These are phyloP conservation scores for Anthonomus grandis DNA, from an alignment of 1,140 invertebrate genomes.

Conservation along the genomic window DNA sequence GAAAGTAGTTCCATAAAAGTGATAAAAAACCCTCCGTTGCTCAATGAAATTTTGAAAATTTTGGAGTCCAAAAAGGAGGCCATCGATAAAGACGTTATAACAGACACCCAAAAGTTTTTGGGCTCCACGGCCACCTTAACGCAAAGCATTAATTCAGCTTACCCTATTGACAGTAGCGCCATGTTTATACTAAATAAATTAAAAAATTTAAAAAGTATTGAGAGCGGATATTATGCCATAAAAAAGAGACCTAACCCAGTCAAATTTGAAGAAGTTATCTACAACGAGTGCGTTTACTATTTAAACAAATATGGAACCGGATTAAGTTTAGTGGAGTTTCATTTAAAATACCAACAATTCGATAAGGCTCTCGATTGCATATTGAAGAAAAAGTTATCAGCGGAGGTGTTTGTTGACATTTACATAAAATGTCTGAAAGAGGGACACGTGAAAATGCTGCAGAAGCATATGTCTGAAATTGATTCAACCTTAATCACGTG, in stretches of 20 bases:
- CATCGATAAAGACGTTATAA: slow-evolving; percentile 30
- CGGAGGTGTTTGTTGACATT: slow-evolving; percentile 69
- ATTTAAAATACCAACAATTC: slow-evolving; percentile 61
- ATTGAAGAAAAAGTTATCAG: slow-evolving; percentile 59
- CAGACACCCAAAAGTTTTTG: slow-evolving; percentile 22
- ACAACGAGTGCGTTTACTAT: slow-evolving; percentile 71
- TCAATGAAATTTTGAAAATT: slow-evolving; percentile 66
- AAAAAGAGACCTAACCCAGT: slow-evolving; percentile 13
- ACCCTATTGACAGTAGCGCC: slow-evolving; percentile 34
- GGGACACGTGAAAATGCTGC: slow-evolving; percentile 58
- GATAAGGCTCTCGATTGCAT: slow-evolving; percentile 61
- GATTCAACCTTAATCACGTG: slow-evolving; percentile 62
- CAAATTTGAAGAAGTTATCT: slow-evolving; percentile 54
- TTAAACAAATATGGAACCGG: slow-evolving; percentile 67
- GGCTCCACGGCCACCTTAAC: slow-evolving; percentile 32
- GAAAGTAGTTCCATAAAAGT: slow-evolving; percentile 42
- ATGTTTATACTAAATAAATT: slow-evolving; percentile 51
- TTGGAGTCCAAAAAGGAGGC: slow-evolving; percentile 53
- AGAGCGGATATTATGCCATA: slow-evolving; percentile 40
- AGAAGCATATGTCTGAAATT: slow-evolving; percentile 58
- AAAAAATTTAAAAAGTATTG: slow-evolving; percentile 49
- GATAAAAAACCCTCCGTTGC: slow-evolving; percentile 58
- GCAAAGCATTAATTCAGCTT: slow-evolving; percentile 24
- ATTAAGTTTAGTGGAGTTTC: slow-evolving; percentile 65
- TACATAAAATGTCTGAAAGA: slow-evolving; percentile 63